A percentile compares a stretch with the other conserved stretches of the same genome.
Evolutionary conservation across 2,797 vertebrate species (phyloP).

Genomic region (Pseudopleuronectes americanus): DNA sequence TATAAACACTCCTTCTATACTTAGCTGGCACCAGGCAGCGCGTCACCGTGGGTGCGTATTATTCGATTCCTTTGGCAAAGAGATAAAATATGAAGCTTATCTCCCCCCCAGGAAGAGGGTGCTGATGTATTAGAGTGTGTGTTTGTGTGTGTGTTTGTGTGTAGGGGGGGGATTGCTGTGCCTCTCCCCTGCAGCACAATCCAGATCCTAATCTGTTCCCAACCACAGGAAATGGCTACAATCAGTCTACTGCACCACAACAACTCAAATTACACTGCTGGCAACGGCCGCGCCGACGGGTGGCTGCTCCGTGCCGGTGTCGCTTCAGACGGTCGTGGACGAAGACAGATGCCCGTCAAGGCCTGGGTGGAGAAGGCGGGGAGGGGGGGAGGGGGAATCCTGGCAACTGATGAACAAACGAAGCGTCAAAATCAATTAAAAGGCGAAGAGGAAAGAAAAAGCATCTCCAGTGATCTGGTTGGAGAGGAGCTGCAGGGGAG

Average conservation of each 20-base stretch:
- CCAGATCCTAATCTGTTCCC: slow-evolving; percentile 72
- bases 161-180: slow-evolving; percentile 17
- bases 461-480: slow-evolving; percentile 30
- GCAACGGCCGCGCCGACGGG: slow-evolving; percentile 17
- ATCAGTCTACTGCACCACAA: slow-evolving; percentile 48
- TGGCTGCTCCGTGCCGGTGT: neutral
- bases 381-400: neutral
- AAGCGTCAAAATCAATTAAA: slow-evolving; percentile 33
- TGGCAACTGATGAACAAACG: slow-evolving; percentile 28
- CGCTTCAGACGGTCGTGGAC: slow-evolving; percentile 13
- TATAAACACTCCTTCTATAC: slow-evolving; percentile 52
- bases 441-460: neutral
- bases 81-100: slow-evolving; percentile 71
- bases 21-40: slow-evolving; percentile 39
- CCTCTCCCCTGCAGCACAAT: slow-evolving; percentile 53
- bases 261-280: slow-evolving; percentile 39
- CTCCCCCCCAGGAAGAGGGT: slow-evolving; percentile 44
- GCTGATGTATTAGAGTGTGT: slow-evolving; percentile 35
- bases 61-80: slow-evolving; percentile 55
- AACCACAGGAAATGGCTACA: slow-evolving; percentile 57
- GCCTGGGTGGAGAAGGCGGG: too few species aligned
- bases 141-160: slow-evolving; percentile 12
- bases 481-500: slow-evolving; percentile 50
- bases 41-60: slow-evolving; percentile 29
- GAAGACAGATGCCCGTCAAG: slow-evolving; percentile 21